A percentile compares a stretch with the other conserved stretches of the same genome.
phyloP scores from a whole-genome alignment of 1,140 invertebrate genomes.

The Magallana gigas region DNA sequence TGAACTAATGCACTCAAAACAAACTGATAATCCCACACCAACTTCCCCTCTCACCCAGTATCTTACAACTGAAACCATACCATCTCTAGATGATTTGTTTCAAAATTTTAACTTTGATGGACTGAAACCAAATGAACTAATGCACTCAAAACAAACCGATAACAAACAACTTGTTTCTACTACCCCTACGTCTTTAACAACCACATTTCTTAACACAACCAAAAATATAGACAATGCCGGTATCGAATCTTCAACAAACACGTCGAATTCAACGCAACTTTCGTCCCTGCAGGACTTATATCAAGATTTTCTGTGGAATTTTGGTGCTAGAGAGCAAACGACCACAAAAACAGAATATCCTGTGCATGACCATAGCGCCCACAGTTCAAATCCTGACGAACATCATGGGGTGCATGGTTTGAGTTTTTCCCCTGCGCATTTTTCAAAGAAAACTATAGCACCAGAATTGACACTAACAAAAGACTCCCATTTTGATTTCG shows the following conservation, averaged over 20 bases:
- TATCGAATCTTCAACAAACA: too few relatives aligned
- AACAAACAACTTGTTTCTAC: too few relatives aligned
- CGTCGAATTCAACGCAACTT: too few relatives aligned
- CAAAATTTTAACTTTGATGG: neutral
- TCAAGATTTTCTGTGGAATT: constrained; percentile 25
- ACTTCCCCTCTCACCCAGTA: too few relatives aligned
- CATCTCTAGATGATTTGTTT: neutral
- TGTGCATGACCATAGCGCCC: neutral
- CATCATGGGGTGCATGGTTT: neutral
- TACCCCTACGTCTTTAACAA: too few relatives aligned
- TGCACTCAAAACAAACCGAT: too few relatives aligned
- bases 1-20: neutral
- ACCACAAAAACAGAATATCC: neutral
- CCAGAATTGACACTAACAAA: neutral
- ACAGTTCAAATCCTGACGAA: neutral
- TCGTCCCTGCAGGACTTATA: neutral
- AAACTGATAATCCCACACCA: too few relatives aligned
- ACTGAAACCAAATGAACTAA: neutral
- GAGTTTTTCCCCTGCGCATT: neutral
- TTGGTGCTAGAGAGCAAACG: neutral
- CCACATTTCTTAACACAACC: too few relatives aligned
- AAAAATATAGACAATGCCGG: too few relatives aligned
- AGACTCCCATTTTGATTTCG: neutral
- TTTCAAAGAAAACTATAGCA: constrained; percentile 2
- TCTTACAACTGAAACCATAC: neutral